Evolutionary conservation across 2,888 invertebrate species (phyloP), one percentile per base, ranked within the genome.

Genomic region (Nephrotoma flavescens): DNA sequence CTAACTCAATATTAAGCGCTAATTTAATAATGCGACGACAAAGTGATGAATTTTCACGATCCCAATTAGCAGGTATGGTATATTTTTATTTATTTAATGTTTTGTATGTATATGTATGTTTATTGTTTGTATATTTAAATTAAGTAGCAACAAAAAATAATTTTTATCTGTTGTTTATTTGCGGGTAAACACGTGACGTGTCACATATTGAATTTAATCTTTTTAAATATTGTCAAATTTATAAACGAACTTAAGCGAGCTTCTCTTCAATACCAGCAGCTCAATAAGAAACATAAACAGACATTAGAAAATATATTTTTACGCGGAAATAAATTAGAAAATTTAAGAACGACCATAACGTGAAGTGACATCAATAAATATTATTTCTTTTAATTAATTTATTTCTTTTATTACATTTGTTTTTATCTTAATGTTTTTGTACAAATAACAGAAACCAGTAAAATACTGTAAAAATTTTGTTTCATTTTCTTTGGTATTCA

Each of bases 11-110:
- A 71, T 71, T 71, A 19, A 71, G 71, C 9, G 71, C 19, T 71
- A 71, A 71, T 71, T 31, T 71, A n/a, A 85, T 31, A 87, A 88
- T 88, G 88, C 86, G 88, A 86, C 87, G 88, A 86, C 88, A 87
- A 87, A 88, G 87, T 86, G 88, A 88, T 86, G 88, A 88, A 57
- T 88, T 87, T 45, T 87, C 86, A 86, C 87, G 87, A 86, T 87
- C 88, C 71, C 88, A 88, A 86, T 87, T 88, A 85, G 86, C 88
- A 88, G 88, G 88, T 88, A 88, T 87, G 85, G 85, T 85, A 86
- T 57, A 86, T 71, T 84, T 83, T 42, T 86, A 42, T 7, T 71
- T 52, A 44, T 44, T 7, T 86, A 11, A 85, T 84, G 15, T 52
- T 52, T 15, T 52, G 6, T 52, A 52, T 52, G 52, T 31, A 31